phyloP scores from a whole-genome alignment of 1,140 invertebrate species.

The Anastrepha obliqua region DNA sequence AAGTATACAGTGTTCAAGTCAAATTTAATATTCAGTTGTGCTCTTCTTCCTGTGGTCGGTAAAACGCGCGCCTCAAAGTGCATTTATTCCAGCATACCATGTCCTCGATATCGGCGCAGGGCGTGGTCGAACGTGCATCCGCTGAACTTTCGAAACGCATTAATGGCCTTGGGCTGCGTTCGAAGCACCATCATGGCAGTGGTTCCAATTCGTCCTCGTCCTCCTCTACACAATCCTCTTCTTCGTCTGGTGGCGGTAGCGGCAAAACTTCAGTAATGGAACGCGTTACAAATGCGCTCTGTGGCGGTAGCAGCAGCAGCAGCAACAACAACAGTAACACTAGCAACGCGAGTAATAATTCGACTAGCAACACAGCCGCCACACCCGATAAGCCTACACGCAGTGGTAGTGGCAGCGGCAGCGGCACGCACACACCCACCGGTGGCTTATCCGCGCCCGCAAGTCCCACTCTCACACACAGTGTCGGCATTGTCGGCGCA shows the following conservation, averaged over 20 bases:
- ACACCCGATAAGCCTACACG: conserved; percentile 70
- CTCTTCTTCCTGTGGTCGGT: background rate
- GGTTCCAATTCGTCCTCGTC: conserved; percentile 53
- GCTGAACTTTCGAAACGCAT: conserved; percentile 91
- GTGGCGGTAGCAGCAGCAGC: conserved; percentile 78
- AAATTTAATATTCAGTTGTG: background rate
- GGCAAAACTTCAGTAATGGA: conserved; percentile 85
- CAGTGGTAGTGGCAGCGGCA: conserved; percentile 54
- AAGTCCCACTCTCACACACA: conserved; percentile 54
- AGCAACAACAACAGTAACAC: conserved; percentile 60
- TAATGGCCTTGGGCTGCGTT: conserved; percentile 86
- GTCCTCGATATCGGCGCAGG: conserved; percentile 74
- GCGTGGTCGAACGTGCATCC: conserved; percentile 89
- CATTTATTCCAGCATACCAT: conserved; percentile 73
- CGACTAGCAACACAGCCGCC: conserved; percentile 10
- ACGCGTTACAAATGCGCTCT: conserved; percentile 88
- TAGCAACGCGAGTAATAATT: conserved; percentile 56
- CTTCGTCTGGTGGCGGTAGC: conserved; percentile 57
- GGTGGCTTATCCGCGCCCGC: background rate
- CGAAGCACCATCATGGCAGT: conserved; percentile 79
- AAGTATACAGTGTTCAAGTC: background rate
- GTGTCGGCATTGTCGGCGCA: background rate
- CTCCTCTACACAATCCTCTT: conserved; percentile 46
- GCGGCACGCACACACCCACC: conserved; percentile 19
- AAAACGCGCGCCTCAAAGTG: conserved; percentile 65